Percentiles rank a stretch among this genome's conserved stretches.
These are phyloP conservation scores for Podarcis siculus DNA, from an alignment of 2,797 vertebrate species.

Conservation along the genomic window DNA sequence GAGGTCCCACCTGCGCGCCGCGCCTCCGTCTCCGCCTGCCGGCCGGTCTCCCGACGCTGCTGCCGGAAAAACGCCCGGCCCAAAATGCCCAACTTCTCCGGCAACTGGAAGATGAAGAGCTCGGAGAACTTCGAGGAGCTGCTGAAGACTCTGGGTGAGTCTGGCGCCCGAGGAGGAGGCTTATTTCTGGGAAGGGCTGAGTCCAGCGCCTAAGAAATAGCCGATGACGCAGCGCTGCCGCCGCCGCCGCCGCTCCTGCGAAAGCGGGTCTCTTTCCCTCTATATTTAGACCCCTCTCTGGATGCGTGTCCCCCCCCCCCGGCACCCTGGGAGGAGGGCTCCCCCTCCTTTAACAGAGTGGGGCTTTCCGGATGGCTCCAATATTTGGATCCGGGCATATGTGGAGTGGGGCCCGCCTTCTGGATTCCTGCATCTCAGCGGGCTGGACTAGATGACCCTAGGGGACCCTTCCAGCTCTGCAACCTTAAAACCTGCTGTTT, in stretches of 20 bases:
- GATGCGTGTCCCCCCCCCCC: too few relatives aligned
- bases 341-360: not conserved
- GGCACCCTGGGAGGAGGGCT: not conserved
- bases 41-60: not conserved
- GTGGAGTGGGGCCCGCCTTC: too few relatives aligned
- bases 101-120: slow-evolving; percentile 91
- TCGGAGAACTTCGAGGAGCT: slow-evolving; percentile 94
- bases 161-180: not conserved
- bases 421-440: not conserved
- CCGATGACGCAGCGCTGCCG: not conserved
- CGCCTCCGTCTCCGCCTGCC: not conserved
- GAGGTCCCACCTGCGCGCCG: not conserved
- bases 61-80: slow-evolving; percentile 1
- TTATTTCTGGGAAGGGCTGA: too few relatives aligned
- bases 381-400: too few relatives aligned
- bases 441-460: too few relatives aligned
- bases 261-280: too few relatives aligned
- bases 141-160: slow-evolving; percentile 87
- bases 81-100: slow-evolving; percentile 86
- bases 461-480: not conserved
- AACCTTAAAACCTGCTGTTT: not conserved
- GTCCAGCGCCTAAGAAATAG: too few relatives aligned
- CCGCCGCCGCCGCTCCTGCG: too few relatives aligned
- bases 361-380: not conserved
- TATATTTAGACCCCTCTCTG: not conserved